phyloP scores from a whole-genome alignment of 23 tunicate species.

The Botrylloides violaceus region DNA sequence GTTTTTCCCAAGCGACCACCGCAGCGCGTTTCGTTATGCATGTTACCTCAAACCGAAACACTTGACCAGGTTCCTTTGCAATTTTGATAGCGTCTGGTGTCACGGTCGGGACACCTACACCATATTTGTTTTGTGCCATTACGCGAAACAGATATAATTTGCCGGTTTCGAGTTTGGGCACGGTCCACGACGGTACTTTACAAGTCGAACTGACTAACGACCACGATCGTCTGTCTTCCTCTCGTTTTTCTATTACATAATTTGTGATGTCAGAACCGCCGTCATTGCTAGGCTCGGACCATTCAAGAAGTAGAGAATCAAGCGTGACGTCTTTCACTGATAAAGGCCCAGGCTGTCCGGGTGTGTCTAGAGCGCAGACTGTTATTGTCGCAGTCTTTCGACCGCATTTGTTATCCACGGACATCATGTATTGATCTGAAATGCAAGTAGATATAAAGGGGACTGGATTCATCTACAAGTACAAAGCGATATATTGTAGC shows the following conservation, averaged over 20 bases:
- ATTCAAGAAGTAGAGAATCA: slow-evolving; percentile 20
- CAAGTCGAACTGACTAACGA: slow-evolving; percentile 71
- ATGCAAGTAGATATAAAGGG: too few species aligned
- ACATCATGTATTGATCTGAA: slow-evolving; percentile 24
- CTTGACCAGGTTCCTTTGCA: slow-evolving; percentile 27
- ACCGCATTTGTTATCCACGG: slow-evolving; percentile 22
- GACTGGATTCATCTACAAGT: too few species aligned
- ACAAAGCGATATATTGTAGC: too few species aligned
- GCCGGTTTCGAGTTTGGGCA: slow-evolving; percentile 27
- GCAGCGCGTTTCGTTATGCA: slow-evolving; percentile 20
- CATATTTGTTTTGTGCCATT: slow-evolving; percentile 31
- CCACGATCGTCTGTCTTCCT: slow-evolving; percentile 72
- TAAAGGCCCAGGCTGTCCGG: slow-evolving; percentile 22
- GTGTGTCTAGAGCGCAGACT: slow-evolving; percentile 17
- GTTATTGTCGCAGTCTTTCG: slow-evolving; percentile 15
- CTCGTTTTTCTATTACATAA: slow-evolving; percentile 27
- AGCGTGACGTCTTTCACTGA: slow-evolving; percentile 18
- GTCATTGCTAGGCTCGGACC: slow-evolving; percentile 23
- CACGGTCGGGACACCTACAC: slow-evolving; percentile 27
- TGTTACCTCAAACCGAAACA: slow-evolving; percentile 13
- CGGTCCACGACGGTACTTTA: slow-evolving; percentile 30
- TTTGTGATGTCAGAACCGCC: slow-evolving; percentile 25
- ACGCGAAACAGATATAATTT: slow-evolving; percentile 18
- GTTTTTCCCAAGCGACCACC: slow-evolving; percentile 72
- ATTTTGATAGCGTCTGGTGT: slow-evolving; percentile 28